These are phyloP conservation scores for Myzus persicae DNA, from an alignment of 1,140 invertebrate species.

Conservation along the genomic window DNA sequence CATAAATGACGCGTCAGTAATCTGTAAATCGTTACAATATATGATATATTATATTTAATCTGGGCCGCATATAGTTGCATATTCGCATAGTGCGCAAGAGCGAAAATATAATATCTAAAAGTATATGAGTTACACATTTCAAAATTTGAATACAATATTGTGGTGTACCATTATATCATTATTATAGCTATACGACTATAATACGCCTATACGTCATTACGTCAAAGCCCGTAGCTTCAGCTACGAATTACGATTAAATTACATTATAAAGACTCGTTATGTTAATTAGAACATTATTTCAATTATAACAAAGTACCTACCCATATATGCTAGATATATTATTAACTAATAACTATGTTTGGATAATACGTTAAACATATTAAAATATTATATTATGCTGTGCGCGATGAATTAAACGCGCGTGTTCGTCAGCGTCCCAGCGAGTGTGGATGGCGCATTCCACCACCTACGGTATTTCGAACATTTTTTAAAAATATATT, in stretches of 20 bases:
- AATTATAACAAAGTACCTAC: not conserved
- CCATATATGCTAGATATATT: not conserved
- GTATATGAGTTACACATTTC: not conserved
- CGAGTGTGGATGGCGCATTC: not conserved
- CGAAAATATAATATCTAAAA: too few species aligned
- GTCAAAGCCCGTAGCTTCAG: not conserved
- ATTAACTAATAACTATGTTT: constrained; percentile 4
- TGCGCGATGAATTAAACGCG: not conserved
- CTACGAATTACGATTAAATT: not conserved
- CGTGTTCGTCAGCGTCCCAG: not conserved
- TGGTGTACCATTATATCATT: too few species aligned
- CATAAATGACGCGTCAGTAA: too few species aligned
- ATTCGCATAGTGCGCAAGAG: too few species aligned
- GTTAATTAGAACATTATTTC: not conserved
- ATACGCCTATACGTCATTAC: not conserved
- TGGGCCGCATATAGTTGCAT: too few species aligned
- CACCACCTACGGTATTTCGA: not conserved
- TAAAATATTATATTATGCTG: too few species aligned
- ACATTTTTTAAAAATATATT: not conserved
- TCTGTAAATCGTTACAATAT: too few species aligned
- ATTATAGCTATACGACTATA: too few species aligned
- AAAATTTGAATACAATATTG: not conserved
- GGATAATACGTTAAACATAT: not conserved
- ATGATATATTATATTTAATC: too few species aligned
- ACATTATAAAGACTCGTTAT: not conserved